Evolutionary conservation across 2,113 vertebrate genomes (phyloP).

Genomic region (Urocolius indicus): DNA sequence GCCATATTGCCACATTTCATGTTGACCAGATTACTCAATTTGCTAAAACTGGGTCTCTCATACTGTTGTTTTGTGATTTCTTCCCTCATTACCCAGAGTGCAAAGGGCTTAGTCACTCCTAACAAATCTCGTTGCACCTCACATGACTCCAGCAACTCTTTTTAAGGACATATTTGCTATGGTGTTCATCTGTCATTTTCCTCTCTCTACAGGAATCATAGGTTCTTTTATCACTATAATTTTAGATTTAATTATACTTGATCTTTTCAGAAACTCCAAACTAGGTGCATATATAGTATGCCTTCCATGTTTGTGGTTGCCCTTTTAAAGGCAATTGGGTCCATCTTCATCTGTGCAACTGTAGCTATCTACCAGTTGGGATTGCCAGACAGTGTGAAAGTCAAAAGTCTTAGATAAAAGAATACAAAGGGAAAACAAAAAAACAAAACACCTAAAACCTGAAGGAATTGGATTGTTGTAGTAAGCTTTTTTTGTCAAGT

Average conservation of each 20-base stretch:
- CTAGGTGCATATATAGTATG: not conserved
- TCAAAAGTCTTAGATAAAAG: not conserved
- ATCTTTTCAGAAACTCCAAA: not conserved
- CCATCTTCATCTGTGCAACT: not conserved
- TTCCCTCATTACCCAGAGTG: not conserved
- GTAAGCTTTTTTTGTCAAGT: not conserved
- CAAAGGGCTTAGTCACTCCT: not conserved
- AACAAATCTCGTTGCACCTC: not conserved
- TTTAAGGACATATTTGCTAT: not conserved
- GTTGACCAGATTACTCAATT: not conserved
- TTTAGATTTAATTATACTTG: not conserved
- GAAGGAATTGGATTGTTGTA: not conserved
- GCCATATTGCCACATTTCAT: not conserved
- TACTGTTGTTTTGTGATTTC: not conserved
- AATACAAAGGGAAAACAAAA: no score
- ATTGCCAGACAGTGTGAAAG: not conserved
- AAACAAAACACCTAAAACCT: not conserved
- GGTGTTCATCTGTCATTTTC: not conserved
- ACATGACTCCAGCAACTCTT: not conserved
- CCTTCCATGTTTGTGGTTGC: not conserved
- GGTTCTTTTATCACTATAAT: not conserved
- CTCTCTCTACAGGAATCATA: not conserved
- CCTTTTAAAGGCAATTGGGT: not conserved
- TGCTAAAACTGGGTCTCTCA: not conserved
- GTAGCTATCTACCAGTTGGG: not conserved